These are phyloP conservation scores for Sternarchorhynchus goeldii DNA, from an alignment of 2,797 vertebrate genomes.

Conservation along the genomic window DNA sequence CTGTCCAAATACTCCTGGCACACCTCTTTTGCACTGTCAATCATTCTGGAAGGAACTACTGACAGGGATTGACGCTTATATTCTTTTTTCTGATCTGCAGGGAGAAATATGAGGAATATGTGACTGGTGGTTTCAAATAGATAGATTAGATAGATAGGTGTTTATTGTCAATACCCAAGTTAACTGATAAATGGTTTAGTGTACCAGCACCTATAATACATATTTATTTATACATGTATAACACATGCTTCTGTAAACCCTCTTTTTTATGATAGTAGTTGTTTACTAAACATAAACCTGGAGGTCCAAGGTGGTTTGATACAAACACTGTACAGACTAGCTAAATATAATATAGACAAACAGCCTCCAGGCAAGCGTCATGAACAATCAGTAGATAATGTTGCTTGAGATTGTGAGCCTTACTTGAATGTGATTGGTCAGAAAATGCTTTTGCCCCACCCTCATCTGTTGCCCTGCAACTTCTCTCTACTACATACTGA, in stretches of 20 bases:
- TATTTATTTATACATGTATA: not conserved
- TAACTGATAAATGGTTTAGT: not conserved
- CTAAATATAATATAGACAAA: too few species aligned
- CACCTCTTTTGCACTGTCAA: conserved; percentile 75
- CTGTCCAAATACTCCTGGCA: conserved; percentile 78
- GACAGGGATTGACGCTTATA: conserved; percentile 34
- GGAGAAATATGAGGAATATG: not conserved
- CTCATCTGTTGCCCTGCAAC: conserved; percentile 23
- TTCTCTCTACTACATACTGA: conserved; percentile 75
- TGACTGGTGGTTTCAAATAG: not conserved
- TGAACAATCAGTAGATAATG: too few species aligned
- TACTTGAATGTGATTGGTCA: conserved; percentile 42
- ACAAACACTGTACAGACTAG: too few species aligned
- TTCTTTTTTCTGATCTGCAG: conserved; percentile 54
- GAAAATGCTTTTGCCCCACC: conserved; percentile 24
- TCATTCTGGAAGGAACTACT: conserved; percentile 63
- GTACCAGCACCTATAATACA: not conserved
- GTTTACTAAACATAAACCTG: too few species aligned
- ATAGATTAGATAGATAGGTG: too few species aligned
- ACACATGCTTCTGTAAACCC: too few species aligned
- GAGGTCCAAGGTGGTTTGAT: too few species aligned
- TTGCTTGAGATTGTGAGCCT: not conserved
- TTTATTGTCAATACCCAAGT: not conserved
- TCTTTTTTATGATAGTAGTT: too few species aligned
- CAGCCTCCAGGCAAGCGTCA: too few species aligned